Base-by-base conservation (phyloP, 2,113 vertebrate species). In the Takifugu flavidus region DNA sequence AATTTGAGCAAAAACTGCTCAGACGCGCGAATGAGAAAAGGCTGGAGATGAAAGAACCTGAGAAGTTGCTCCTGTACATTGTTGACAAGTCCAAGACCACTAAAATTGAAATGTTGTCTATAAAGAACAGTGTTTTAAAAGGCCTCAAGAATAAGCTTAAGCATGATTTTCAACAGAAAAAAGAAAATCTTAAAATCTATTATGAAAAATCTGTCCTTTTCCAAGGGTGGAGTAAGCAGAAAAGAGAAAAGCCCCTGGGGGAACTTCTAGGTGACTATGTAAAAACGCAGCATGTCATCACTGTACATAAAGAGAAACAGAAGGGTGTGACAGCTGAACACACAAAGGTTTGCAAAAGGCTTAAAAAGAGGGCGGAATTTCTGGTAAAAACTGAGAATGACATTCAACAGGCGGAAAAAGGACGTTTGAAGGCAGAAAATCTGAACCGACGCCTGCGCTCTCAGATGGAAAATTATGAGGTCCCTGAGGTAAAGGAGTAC, bases 291-390 rank as follows among this genome's bases (percentile, higher is more conserved):
- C 77, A 52, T 27, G 0, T 31, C 26, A 75, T 88, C 15, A 55
- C 28, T 13, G 62, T 59, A 45, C 61, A 84, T 29, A 81, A 80
- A 82, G 77, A 83, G 46, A 76, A 71, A 56, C 70, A 85, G 58
- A 66, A 73, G 49, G 49, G 13, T 14, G 62, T 62, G 27, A 50
- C 69, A 0, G 0, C 5, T 10, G 75, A 74, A 44, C 77, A 53
- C 5, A 6, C 43, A 6, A 56, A 87, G 54, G 49, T 87, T 62
- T 74, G 53, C 57, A 59, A 20, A 10, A 60, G 69, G 44, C 80
- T 86, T 49, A 28, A 12, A 6, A 78, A 53, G 39, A 72, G 15
- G 50, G 75, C 42, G 26, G 64, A 67, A 70, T 50, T 57, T 61
- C 60, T 87, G 44, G 39, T 4, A 0, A 82, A 69, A 53, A 4